Base-by-base conservation (phyloP, 2,888 invertebrate genomes). In the Euphydryas editha region DNA sequence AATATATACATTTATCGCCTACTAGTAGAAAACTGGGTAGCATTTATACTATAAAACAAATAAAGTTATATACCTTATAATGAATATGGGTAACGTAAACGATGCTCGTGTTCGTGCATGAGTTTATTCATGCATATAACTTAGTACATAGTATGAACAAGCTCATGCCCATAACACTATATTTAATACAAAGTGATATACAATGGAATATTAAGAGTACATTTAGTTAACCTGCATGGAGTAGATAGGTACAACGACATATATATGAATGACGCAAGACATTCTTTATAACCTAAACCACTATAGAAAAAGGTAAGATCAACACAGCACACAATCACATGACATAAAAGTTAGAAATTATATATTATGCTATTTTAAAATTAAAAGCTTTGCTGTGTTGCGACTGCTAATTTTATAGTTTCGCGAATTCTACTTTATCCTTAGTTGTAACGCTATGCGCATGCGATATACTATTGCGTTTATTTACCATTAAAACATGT, bases 341-440 rank as follows among this genome's bases (percentile, higher is more conserved):
- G 11, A 58, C 37, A 17, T 57, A 18, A 24, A 42, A 57, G 18
- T 20, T n/a, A 42, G 10, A 42, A 18, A 56, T 56, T 36, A 47
- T 37, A 37, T 17, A 24, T 10, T 20, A 60, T 5, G 15, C n/a
- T 39, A 18, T 18, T 17, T 51, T 37, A n/a, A 24, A 20, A 51
- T 20, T 49, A 15, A 74, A 73, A 76, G 76, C 76, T 80, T 80
- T 81, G 86, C 87, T 83, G 84, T 71, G 24, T 80, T 79, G 87
- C 88, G 86, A 87, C 71, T 81, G 82, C 75, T 42, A 24, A 51
- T 51, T 71, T 77, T 69, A 75, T 79, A 44, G 20, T 74, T 75
- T 78, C 81, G 89, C 89, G 89, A 89, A 86, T 84, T 87, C 59
- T 65, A 75, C 78, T 51, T 70, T 70, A 73, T 68, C 18, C 59